Percentiles rank a stretch among this genome's conserved stretches.
Conservation (phyloP, 2,113 vertebrate genomes). For the Peromyscus leucopus region DNA sequence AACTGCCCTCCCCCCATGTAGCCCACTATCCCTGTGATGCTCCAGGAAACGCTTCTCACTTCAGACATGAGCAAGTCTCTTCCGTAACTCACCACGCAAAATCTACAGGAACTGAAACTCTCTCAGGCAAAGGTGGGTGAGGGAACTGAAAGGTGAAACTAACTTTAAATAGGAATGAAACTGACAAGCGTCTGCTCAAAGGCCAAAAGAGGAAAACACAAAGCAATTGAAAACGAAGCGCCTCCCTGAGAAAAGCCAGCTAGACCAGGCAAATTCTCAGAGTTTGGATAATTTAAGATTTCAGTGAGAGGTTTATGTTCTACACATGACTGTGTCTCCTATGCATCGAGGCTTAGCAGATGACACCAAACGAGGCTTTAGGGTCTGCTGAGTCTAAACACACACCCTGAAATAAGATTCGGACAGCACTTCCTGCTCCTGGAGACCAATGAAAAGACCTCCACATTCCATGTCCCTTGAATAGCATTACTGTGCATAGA, state of each 20-base stretch:
- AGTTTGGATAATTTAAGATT: constrained; percentile 76
- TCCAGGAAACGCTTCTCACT: constrained; percentile 39
- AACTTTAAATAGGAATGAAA: constrained; percentile 83
- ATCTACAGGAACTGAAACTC: constrained; percentile 78
- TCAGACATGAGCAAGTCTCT: constrained; percentile 40
- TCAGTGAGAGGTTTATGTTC: constrained; percentile 60
- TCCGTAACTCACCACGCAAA: background rate
- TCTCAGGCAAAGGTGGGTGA: constrained; percentile 45
- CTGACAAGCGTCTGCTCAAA: constrained; percentile 71
- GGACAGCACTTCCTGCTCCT: too few species aligned
- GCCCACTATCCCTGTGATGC: background rate
- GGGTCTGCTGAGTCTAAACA: constrained; percentile 53
- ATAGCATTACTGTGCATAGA: background rate
- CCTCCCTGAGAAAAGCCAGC: constrained; percentile 71
- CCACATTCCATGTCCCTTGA: too few species aligned
- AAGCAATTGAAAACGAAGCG: constrained; percentile 79
- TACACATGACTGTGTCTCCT: constrained; percentile 46
- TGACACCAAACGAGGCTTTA: background rate
- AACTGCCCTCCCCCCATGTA: background rate
- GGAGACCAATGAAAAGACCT: background rate
- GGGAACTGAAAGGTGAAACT: constrained; percentile 83
- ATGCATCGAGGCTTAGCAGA: background rate
- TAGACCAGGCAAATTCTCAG: constrained; percentile 51
- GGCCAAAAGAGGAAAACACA: constrained; percentile 65
- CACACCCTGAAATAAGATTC: background rate